Evolutionary conservation across 1,140 invertebrate genomes (phyloP).

Genomic region (Asbolus verrucosus): DNA sequence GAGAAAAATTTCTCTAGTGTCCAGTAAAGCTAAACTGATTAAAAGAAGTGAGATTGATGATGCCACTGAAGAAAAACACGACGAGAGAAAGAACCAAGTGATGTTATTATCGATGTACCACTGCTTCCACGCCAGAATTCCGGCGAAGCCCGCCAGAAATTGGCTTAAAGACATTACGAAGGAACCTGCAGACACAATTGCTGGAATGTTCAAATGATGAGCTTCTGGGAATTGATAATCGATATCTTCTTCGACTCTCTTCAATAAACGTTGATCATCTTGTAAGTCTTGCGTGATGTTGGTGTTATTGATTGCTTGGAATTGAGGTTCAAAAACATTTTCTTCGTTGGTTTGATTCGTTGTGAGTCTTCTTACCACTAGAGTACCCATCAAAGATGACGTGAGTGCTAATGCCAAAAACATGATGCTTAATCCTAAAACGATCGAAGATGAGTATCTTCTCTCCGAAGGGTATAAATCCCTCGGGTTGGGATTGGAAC

Average conservation of each 20-base stretch:
- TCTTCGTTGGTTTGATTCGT: conserved; percentile 13
- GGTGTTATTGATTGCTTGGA: too few species aligned
- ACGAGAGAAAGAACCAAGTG: conserved; percentile 70
- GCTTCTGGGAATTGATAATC: conserved; percentile 19
- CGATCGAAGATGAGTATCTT: conserved; percentile 75
- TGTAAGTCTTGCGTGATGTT: conserved; percentile 4
- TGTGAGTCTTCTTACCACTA: conserved; percentile 55
- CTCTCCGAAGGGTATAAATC: conserved; percentile 73
- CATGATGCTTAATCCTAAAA: conserved; percentile 72
- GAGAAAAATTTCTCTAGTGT: neutral
- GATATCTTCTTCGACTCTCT: conserved; percentile 43
- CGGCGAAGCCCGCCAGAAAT: conserved; percentile 68
- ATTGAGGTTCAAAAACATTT: neutral
- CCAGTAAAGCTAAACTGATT: conserved; percentile 3
- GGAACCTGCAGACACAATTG: conserved; percentile 47
- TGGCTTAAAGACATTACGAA: conserved; percentile 63
- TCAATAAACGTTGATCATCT: conserved; percentile 12
- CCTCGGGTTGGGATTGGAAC: conserved; percentile 70
- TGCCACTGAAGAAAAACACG: conserved; percentile 66
- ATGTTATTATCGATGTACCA: conserved; percentile 78
- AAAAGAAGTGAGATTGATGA: conserved; percentile 60
- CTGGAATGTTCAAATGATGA: conserved; percentile 51
- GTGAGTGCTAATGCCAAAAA: conserved; percentile 71
- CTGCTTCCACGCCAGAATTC: conserved; percentile 71
- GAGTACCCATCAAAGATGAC: conserved; percentile 61